A percentile compares a stretch with the other conserved stretches of the same genome.
phyloP scores from a whole-genome alignment of 2,113 vertebrate species.

The Apodemus sylvaticus region DNA sequence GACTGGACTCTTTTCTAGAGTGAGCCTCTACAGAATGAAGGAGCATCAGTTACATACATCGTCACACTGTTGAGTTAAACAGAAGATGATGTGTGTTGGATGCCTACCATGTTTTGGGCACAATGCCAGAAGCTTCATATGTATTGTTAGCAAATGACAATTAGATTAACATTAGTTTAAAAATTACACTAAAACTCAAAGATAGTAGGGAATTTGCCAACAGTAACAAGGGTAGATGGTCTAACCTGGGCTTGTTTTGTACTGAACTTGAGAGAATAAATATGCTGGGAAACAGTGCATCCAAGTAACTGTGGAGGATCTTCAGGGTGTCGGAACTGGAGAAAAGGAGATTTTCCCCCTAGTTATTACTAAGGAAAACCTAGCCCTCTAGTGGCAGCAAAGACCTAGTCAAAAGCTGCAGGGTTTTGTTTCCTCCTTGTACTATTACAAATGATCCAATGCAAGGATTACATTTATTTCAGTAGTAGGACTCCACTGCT shows the following conservation, averaged over 20 bases:
- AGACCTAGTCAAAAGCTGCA: not conserved
- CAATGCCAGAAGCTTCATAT: not conserved
- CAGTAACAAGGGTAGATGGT: conserved; percentile 42
- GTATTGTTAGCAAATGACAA: not conserved
- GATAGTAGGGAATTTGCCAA: conserved; percentile 23
- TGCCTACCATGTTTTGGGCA: conserved; percentile 13
- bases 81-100: conserved; percentile 18
- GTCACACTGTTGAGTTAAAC: conserved; percentile 34
- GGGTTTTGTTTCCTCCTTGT: not conserved
- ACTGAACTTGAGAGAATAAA: not conserved
- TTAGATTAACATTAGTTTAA: conserved; percentile 24
- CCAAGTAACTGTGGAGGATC: conserved; percentile 1
- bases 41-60: conserved; percentile 49
- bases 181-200: conserved; percentile 50
- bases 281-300: conserved; percentile 29
- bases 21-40: conserved; percentile 45
- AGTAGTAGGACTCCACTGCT: not conserved
- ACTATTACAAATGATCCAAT: conserved; percentile 35
- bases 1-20: conserved; percentile 45
- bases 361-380: conserved; percentile 46
- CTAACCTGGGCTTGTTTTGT: conserved; percentile 2
- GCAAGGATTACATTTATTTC: not conserved
- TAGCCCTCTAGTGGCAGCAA: conserved; percentile 59
- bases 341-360: not conserved
- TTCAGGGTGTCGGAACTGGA: not conserved